phyloP scores from a whole-genome alignment of 2,888 invertebrate genomes.

The Epirrhoe tristata region DNA sequence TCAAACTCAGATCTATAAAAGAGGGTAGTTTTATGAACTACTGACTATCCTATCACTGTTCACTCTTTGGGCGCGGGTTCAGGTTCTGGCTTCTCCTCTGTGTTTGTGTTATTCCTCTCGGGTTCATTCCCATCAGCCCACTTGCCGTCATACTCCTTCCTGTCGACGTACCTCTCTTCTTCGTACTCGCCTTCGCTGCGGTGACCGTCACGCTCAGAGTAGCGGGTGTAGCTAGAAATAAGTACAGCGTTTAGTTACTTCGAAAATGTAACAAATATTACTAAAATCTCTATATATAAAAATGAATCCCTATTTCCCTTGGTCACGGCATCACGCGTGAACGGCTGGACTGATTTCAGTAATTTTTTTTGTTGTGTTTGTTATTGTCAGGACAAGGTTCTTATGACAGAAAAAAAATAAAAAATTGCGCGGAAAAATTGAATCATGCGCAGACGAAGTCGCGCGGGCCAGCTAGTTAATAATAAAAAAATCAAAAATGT shows the following conservation, averaged over 20 bases:
- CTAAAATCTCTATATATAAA: no score
- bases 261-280: no score
- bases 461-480: no score
- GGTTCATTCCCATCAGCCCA: slow-evolving; percentile 87
- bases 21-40: not conserved
- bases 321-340: no score
- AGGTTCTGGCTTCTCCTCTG: slow-evolving; percentile 75
- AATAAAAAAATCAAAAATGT: no score
- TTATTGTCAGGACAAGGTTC: no score
- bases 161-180: slow-evolving; percentile 84
- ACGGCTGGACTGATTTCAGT: no score
- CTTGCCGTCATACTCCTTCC: slow-evolving; percentile 88
- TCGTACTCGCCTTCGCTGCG: slow-evolving; percentile 84
- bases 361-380: no score
- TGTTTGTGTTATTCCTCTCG: slow-evolving; percentile 58
- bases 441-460: no score
- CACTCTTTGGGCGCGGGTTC: slow-evolving; percentile 74
- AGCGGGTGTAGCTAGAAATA: slow-evolving; percentile 71
- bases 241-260: not conserved
- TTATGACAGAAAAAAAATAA: no score
- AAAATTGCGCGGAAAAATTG: no score
- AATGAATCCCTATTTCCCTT: no score
- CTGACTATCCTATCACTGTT: slow-evolving; percentile 25
- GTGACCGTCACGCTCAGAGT: slow-evolving; percentile 77
- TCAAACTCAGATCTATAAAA: not conserved